Base-by-base conservation (phyloP, 1,140 invertebrate genomes). In the Aphelinus certus region DNA sequence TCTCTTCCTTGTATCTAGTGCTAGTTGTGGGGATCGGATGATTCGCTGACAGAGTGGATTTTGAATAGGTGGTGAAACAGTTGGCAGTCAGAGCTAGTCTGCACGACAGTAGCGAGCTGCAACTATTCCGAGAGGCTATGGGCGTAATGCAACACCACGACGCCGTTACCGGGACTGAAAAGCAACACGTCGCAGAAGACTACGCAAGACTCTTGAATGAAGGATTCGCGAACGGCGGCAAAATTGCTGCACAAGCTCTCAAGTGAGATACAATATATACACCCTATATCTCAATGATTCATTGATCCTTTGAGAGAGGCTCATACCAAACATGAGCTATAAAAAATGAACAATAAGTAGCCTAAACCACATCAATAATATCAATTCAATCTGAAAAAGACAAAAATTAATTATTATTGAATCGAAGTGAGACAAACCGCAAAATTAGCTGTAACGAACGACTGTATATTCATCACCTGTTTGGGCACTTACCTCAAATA, bases 61-160 rank as follows among this genome's bases (percentile, higher is more conserved):
- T 81, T 75, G 4, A 4, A 5, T 53, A 88, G 86, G 69, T 86
- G 1, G 83, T 80, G 7, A 89, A 89, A 76, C 88, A 89, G 77
- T 75, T 90, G 2, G 79, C 83, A 6, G 79, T 80, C 5, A 4
- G 84, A 26, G 69, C 81, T 3, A 57, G 77, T 5, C 26, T 82
- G 7, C 56, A 69, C 7, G 55, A 79, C 62, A 81, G 82, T 76
- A 78, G 75, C 75, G 69, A 81, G 77, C 82, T 88, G 75, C 76
- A 84, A 51, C 66, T 85, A 81, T 80, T 90, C 71, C 84, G 90
- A 9, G 89, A 91, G 74, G 88, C 88, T 2, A 85, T 94, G 89
- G 96, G 94, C 43, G 89, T 97, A 0, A 93, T 95, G 89, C 96
- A 98, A 83, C 97, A 98, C 87, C 97, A 98, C 81, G 97, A 95